phyloP scores from a whole-genome alignment of 2,113 vertebrate species.

The Melanotaenia duboulayi region DNA sequence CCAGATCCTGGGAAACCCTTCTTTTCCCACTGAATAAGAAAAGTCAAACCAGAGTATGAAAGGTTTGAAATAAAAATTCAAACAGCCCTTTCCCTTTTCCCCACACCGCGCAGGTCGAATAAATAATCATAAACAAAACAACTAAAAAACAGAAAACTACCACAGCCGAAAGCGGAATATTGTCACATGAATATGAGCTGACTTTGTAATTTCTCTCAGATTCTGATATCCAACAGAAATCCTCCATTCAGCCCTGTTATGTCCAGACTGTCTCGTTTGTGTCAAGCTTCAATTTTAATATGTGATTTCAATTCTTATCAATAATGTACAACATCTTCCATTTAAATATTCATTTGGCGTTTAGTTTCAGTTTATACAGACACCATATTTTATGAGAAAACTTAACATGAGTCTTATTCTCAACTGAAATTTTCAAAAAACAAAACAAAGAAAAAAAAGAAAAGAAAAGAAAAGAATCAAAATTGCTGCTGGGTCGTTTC shows the following conservation, averaged over 20 bases:
- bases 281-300: slow-evolving; percentile 61
- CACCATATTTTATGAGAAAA: slow-evolving; percentile 23
- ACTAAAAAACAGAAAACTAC: background rate
- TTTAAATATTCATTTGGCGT: slow-evolving; percentile 68
- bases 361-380: slow-evolving; percentile 44
- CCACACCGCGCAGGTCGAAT: background rate
- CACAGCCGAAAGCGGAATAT: background rate
- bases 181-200: background rate
- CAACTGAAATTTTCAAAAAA: background rate
- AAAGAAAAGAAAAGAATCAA: background rate
- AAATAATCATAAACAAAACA: slow-evolving; percentile 1
- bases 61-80: background rate
- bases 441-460: background rate
- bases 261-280: slow-evolving; percentile 31
- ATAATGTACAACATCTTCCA: slow-evolving; percentile 61
- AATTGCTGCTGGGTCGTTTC: background rate
- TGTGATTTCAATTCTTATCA: slow-evolving; percentile 64
- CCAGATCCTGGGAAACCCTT: slow-evolving; percentile 54
- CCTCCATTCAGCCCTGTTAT: slow-evolving; percentile 17
- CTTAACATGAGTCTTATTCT: slow-evolving; percentile 33
- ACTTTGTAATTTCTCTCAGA: too few species aligned
- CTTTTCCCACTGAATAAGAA: slow-evolving; percentile 3
- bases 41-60: background rate
- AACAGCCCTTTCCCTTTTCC: background rate
- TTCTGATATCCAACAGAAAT: slow-evolving; percentile 12